Evolutionary conservation across 1,140 invertebrate genomes (phyloP).

Genomic region (Dryas iulia): DNA sequence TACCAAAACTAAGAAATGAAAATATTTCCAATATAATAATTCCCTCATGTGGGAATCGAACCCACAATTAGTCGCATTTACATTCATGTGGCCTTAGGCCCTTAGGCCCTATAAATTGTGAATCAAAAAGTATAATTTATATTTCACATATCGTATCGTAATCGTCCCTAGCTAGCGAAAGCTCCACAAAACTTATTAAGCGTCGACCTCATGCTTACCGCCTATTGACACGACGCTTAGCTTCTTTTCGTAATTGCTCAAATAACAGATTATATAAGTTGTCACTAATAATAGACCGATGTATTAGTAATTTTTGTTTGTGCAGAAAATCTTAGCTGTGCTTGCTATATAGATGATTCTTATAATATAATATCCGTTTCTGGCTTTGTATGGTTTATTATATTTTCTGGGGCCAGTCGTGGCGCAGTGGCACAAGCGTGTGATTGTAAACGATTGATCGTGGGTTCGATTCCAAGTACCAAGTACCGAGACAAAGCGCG

Average conservation of each 20-base stretch:
- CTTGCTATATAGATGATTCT: too few species aligned
- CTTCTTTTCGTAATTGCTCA: neutral
- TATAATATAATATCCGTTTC: neutral
- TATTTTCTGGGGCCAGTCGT: neutral
- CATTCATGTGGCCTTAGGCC: too few species aligned
- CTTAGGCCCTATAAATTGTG: too few species aligned
- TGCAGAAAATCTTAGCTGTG: neutral
- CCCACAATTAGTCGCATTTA: too few species aligned
- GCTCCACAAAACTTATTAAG: neutral
- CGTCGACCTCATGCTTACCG: neutral
- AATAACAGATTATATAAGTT: conserved; percentile 2
- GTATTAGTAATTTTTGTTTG: neutral
- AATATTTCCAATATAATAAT: too few species aligned
- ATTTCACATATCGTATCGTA: neutral
- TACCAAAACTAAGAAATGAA: too few species aligned
- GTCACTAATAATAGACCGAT: neutral
- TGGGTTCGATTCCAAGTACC: too few species aligned
- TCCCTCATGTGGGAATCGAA: too few species aligned
- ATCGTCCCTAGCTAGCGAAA: neutral
- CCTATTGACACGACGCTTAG: neutral
- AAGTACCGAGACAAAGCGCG: too few species aligned
- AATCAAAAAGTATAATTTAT: too few species aligned
- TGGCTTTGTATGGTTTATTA: neutral
- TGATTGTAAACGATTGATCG: too few species aligned
- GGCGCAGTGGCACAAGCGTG: too few species aligned